Conservation (phyloP, 92 coral and sea anemone species). For the Porites divaricata region DNA sequence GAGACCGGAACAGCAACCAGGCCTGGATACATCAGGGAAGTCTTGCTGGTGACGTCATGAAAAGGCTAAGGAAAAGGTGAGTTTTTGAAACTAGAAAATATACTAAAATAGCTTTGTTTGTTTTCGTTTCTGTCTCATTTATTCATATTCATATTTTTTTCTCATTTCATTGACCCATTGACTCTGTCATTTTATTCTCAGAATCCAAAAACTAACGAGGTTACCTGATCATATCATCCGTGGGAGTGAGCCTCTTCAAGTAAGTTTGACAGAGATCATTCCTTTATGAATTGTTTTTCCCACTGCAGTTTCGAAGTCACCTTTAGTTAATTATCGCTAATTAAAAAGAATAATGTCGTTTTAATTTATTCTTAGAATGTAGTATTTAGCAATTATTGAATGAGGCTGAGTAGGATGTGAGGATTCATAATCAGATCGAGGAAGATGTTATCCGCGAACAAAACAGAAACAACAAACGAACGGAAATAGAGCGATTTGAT, state of each 20-base stretch:
- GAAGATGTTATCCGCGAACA: too few relatives aligned
- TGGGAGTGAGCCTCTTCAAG: conserved; percentile 97
- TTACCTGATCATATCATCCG: conserved; percentile 79
- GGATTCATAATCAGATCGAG: too few relatives aligned
- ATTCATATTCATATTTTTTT: neutral
- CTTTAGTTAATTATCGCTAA: too few relatives aligned
- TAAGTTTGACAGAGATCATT: conserved; percentile 2
- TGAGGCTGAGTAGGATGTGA: too few relatives aligned
- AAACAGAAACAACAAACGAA: too few relatives aligned
- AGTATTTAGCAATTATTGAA: too few relatives aligned
- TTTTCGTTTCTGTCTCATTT: neutral
- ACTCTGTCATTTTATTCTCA: neutral
- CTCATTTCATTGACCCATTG: neutral
- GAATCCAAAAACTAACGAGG: conserved; percentile 77
- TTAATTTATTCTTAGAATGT: too few relatives aligned
- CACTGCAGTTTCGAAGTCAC: too few relatives aligned
- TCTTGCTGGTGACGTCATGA: conserved; percentile 59
- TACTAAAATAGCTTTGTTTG: neutral
- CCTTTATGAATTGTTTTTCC: too few relatives aligned
- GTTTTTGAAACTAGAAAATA: neutral
- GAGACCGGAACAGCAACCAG: conserved; percentile 91
- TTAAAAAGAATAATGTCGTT: too few relatives aligned
- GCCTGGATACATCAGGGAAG: conserved; percentile 91
- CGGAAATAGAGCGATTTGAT: too few relatives aligned
- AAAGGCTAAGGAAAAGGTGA: conserved; percentile 75